Evolutionary conservation across 2,797 vertebrate genomes (phyloP), one percentile per base, ranked within the genome.

Genomic region (Xenopus petersii): DNA sequence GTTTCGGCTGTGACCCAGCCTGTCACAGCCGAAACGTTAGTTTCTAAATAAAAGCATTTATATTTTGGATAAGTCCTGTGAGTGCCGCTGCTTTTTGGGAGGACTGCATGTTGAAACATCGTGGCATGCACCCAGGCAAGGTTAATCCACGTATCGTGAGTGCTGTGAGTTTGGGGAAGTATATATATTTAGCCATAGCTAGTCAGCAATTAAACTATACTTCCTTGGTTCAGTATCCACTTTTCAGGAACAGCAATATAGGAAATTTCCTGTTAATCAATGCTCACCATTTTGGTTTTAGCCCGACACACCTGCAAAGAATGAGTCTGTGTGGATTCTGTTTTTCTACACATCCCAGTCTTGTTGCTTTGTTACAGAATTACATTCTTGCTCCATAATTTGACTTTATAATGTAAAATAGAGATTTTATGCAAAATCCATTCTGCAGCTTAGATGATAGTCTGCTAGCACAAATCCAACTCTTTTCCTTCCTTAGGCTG

Each of bases 171-270:
- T n/a, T n/a, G n/a, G n/a, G n/a, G n/a, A n/a, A n/a, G n/a, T 49
- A 9, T 3, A 2, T 51, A 51, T 12, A 51, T 51, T 15, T 51
- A 51, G 5, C 36, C 6, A 42, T 42, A 42, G 8, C 36, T 42
- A 12, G 15, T 64, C 79, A 87, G 83, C 81, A 47, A 81, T 85
- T 86, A 49, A 81, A 81, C 82, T 82, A 80, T 85, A 86, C 87
- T 84, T 89, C 87, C 83, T 86, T 83, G 85, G 87, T 84, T 79
- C 86, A 83, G 81, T 84, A 87, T 87, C 87, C 87, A 86, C 79
- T 81, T 79, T 84, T 84, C 81, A 84, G 54, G 55, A 46, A 16
- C 64, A 21, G 17, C 5, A 30, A 64, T 55, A 15, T 30, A 56
- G 26, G 33, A 64, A 42, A 87, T 84, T 80, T 83, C 80, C 70